phyloP scores from a whole-genome alignment of 2,113 vertebrate genomes.

The Lethenteron reissneri region DNA sequence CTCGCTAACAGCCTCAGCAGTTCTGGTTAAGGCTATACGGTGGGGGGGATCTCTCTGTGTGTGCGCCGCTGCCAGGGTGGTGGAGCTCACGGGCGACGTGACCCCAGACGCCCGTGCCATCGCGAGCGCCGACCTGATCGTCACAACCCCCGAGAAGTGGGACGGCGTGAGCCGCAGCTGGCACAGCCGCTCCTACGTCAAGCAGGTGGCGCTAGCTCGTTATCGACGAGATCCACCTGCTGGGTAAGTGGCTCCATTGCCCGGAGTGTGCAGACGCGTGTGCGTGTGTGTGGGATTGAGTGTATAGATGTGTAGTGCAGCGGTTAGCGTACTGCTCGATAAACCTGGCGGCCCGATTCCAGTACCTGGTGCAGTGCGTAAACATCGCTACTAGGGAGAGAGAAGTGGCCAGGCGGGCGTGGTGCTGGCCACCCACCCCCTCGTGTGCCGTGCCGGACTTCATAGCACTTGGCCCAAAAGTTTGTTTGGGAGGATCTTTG shows the following conservation, averaged over 20 bases:
- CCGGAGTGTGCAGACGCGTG: background rate
- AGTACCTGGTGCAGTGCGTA: too few species aligned
- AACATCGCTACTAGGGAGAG: too few species aligned
- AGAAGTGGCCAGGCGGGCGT: too few species aligned
- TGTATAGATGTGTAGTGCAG: background rate
- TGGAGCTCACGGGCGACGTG: conserved; percentile 83
- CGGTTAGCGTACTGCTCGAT: too few species aligned
- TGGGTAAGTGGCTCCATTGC: conserved; percentile 30
- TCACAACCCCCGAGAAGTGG: conserved; percentile 97
- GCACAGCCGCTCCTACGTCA: conserved; percentile 89
- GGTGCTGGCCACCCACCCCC: too few species aligned
- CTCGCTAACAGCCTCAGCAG: too few species aligned
- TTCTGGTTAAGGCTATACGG: too few species aligned
- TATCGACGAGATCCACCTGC: conserved; percentile 89
- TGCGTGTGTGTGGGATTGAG: background rate
- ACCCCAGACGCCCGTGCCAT: conserved; percentile 87
- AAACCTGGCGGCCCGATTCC: too few species aligned
- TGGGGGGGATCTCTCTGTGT: too few species aligned
- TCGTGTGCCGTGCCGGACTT: too few species aligned
- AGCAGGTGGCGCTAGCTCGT: conserved; percentile 88
- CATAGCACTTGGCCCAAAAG: too few species aligned
- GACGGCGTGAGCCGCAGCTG: conserved; percentile 91
- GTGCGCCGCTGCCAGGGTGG: conserved; percentile 32
- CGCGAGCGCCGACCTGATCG: conserved; percentile 73
- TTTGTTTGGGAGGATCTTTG: too few species aligned